These are phyloP conservation scores for Eilema griseolum DNA, from an alignment of 2,888 invertebrate genomes.

Conservation along the genomic window DNA sequence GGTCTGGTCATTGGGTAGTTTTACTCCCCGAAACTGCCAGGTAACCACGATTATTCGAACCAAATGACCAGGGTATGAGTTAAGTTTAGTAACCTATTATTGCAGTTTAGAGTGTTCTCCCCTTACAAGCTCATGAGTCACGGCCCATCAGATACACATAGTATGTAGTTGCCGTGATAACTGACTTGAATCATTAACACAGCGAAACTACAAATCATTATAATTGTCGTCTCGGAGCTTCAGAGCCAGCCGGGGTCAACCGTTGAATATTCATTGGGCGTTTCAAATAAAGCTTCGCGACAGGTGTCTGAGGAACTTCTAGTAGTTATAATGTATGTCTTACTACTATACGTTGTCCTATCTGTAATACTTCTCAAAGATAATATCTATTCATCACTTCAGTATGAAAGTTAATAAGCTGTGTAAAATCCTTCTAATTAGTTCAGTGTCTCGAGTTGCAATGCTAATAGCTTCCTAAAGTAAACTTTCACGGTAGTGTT, in stretches of 20 bases:
- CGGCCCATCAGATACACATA: not conserved
- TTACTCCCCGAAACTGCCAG: no score
- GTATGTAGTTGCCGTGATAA: not conserved
- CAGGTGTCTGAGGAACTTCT: conserved; percentile 6
- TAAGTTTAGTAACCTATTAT: no score
- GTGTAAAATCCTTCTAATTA: not conserved
- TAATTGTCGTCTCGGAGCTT: not conserved
- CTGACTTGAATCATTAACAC: not conserved
- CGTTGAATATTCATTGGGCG: conserved; percentile 2
- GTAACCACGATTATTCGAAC: no score
- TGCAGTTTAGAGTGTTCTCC: not conserved
- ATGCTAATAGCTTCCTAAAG: not conserved
- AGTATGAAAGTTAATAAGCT: not conserved
- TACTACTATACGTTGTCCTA: not conserved
- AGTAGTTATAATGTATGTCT: not conserved
- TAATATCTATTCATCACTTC: not conserved
- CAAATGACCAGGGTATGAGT: no score
- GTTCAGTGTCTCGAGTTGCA: not conserved
- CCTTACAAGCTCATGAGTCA: not conserved
- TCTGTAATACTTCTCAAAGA: not conserved
- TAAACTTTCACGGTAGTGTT: not conserved
- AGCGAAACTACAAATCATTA: conserved; percentile 4
- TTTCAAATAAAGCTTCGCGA: not conserved
- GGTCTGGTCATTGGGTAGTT: no score
- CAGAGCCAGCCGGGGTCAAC: not conserved